Evolutionary conservation across 2,888 invertebrate genomes (phyloP).

Genomic region (Lasius platythorax): DNA sequence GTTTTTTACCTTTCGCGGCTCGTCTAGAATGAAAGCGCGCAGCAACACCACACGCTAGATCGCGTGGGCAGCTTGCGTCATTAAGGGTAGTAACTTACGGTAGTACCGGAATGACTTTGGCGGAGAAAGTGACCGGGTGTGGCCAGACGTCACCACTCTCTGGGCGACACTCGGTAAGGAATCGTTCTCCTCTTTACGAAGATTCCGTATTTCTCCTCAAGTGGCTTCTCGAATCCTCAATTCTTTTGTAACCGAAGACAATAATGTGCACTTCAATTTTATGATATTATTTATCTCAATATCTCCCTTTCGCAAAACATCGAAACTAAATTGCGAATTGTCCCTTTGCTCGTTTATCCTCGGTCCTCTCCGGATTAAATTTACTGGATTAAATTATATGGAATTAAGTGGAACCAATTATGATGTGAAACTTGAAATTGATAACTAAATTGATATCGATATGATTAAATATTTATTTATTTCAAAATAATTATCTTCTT

Average conservation of each 20-base stretch:
- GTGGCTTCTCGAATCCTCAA: not conserved
- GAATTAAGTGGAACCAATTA: no score
- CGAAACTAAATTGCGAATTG: no score
- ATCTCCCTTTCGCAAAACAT: no score
- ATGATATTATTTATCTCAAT: not conserved
- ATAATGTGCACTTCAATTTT: not conserved
- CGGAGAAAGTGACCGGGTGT: conserved; percentile 78
- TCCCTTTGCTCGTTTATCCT: no score
- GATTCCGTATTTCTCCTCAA: not conserved
- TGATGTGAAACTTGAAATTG: no score
- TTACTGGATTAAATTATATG: no score
- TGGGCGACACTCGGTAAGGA: conserved; percentile 57
- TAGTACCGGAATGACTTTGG: conserved; percentile 75
- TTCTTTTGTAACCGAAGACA: not conserved
- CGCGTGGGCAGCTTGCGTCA: conserved; percentile 78
- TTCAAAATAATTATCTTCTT: not conserved
- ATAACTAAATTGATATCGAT: no score
- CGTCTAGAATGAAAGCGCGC: conserved; percentile 60
- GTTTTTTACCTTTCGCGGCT: conserved; percentile 57
- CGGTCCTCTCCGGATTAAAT: no score
- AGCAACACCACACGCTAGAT: conserved; percentile 67
- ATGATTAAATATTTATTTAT: not conserved
- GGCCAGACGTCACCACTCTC: conserved; percentile 60
- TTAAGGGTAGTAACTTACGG: conserved; percentile 73
- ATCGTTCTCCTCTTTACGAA: conserved; percentile 54